Evolutionary conservation across 2,797 vertebrate species (phyloP).

Genomic region (Siniperca obscura): DNA sequence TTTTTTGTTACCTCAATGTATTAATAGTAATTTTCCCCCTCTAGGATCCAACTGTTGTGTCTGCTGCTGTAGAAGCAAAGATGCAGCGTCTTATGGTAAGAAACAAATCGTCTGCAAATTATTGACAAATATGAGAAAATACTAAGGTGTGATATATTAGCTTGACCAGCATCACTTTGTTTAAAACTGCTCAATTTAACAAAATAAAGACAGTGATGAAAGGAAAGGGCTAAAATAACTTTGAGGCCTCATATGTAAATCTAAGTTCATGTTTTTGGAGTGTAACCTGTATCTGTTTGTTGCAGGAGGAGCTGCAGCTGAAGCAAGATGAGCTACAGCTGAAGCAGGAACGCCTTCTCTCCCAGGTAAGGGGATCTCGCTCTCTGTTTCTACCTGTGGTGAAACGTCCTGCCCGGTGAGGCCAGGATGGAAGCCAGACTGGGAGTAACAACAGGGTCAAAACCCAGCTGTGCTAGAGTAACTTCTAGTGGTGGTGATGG

Average conservation of each 20-base stretch:
- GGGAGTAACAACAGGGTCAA: not conserved
- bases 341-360: conserved; percentile 62
- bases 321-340: conserved; percentile 66
- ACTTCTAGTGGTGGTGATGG: conserved; percentile 38
- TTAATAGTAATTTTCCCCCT: not conserved
- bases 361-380: conserved; percentile 57
- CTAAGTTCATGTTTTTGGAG: not conserved
- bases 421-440: not conserved
- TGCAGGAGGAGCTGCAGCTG: conserved; percentile 67
- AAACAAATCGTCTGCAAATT: not conserved
- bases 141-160: not conserved
- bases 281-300: not conserved
- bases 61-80: conserved; percentile 66
- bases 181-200: not conserved
- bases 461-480: not conserved
- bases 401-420: not conserved
- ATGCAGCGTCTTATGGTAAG: conserved; percentile 71
- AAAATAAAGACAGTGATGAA: not conserved
- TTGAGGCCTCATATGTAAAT: not conserved
- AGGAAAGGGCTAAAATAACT: not conserved
- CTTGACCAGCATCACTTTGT: not conserved
- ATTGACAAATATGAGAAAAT: not conserved
- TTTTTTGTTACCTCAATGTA: not conserved
- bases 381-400: not conserved
- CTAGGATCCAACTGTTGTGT: conserved; percentile 65